Base-by-base conservation (phyloP, 2,113 vertebrate species). In the Toxotes jaculatrix region DNA sequence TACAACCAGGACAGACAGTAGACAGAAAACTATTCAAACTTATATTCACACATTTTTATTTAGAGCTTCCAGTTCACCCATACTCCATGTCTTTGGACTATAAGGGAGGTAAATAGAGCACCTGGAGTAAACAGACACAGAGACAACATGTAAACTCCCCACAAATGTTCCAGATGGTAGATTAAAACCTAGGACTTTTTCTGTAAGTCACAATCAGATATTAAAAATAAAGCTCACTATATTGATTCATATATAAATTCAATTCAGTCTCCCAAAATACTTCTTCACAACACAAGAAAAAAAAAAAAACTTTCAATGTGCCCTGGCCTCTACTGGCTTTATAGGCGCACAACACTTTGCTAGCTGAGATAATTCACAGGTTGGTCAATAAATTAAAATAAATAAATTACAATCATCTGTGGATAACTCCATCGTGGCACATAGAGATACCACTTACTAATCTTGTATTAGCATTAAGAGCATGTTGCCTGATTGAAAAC, bases 271-370 rank as follows among this genome's bases (percentile, higher is more conserved):
- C 8, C 5, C 45, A 56, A 3, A 63, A 51, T 57, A 47, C 19
- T 57, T 67, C 31, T 51, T 77, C 67, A 36, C 6, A 56, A 17
- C 11, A 42, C 53, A 32, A 36, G 47, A 27, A 27, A 27, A 27
- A 27, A 21, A 63, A 63, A 59, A 49, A 16, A 74, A 66, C 31
- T 36, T 59, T 55, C 66, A 85, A 80, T 61, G 76, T 80, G 74
- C 32, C 73, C 69, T 77, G 83, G 68, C 69, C 84, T 84, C 84
- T 80, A 63, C 86, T 86, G 86, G 81, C 19, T 60, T 87, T 16
- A 61, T 32, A 7, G 51, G 59, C 36, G 51, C 61, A 85, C 64
- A 80, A n/a, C 77, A 80, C 60, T 80, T 73, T 68, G 74, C 68
- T 75, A 74, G 51, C n/a, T 19, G 12, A 66, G 31, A 17, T 47